Conservation (phyloP, 2,797 vertebrate species). For the Carduelis carduelis region DNA sequence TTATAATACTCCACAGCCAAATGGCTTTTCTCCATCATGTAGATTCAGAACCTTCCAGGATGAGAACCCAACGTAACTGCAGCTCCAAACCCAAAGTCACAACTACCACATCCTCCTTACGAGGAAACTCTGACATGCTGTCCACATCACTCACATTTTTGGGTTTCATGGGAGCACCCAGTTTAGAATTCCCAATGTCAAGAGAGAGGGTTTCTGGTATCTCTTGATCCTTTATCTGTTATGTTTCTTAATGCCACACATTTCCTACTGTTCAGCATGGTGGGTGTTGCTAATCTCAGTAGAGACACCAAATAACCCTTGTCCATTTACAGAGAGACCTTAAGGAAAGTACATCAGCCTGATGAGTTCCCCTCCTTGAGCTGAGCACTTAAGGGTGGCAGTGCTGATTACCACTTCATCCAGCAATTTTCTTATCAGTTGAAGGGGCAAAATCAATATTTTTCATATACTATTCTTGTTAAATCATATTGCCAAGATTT, state of each 20-base stretch:
- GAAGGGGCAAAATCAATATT: constrained; percentile 17
- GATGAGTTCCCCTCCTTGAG: background rate
- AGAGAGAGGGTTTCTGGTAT: background rate
- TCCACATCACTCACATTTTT: background rate
- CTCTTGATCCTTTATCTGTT: background rate
- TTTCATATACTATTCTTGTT: background rate
- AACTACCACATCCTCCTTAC: background rate
- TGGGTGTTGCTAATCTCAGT: background rate
- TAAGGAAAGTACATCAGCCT: background rate
- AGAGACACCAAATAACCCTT: background rate
- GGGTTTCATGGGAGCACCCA: background rate
- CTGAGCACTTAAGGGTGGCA: background rate
- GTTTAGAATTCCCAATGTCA: background rate
- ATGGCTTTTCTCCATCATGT: background rate
- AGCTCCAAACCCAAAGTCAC: background rate
- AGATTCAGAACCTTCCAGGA: background rate
- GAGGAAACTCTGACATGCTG: background rate
- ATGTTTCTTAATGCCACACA: background rate
- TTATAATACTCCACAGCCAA: background rate
- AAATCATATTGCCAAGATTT: background rate
- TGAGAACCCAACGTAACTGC: background rate
- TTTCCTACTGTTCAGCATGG: background rate
- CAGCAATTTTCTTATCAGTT: constrained; percentile 13
- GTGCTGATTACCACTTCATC: background rate
- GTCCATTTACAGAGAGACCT: background rate